Base-by-base conservation (phyloP, 2,888 invertebrate genomes). In the Himalopsyche japonica region DNA sequence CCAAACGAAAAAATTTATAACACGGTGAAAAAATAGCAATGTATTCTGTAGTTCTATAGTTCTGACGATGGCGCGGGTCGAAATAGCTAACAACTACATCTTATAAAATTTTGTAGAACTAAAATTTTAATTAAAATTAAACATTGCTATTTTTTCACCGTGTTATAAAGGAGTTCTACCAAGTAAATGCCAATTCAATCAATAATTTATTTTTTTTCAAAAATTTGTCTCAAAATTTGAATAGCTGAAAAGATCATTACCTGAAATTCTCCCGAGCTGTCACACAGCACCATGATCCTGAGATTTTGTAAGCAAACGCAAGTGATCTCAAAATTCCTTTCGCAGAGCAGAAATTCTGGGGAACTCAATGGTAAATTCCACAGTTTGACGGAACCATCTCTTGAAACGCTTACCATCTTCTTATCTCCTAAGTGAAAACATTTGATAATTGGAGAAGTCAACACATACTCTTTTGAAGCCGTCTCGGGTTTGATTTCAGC, bases 331-430 rank as follows among this genome's bases (percentile, higher is more conserved):
- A 90, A 89, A 48, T 91, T 90, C 0, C 88, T 87, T n/a, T 91
- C 88, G 7, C 90, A 90, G 24, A 90, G 89, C 70, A 92, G 86
- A 48, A 92, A 90, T 34, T 89, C 89, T 0, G 88, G 86, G 1
- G 91, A 76, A 64, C 90, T 89, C 76, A 91, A 82, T 4, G 89
- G 88, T 8, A 88, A 88, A 64, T 89, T 89, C 92, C 92, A 92
- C 6, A 92, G 88, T 82, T 92, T 92, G 3, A 92, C 90, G 0
- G 90, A 90, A 0, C 90, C 91, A 81, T 91, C 91, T 18, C 88
- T 89, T 81, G 92, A 91, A 0, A 92, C 89, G 0, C 91, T 91
- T 3, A 92, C 87, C 1, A 92, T 88, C 0, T 91, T 91, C 0
- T 89, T 81, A 18, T 89, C 89, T 7, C 87, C 87, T 0, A 91